Evolutionary conservation across 2,888 invertebrate genomes (phyloP).

Genomic region (Diplolepis rosae): DNA sequence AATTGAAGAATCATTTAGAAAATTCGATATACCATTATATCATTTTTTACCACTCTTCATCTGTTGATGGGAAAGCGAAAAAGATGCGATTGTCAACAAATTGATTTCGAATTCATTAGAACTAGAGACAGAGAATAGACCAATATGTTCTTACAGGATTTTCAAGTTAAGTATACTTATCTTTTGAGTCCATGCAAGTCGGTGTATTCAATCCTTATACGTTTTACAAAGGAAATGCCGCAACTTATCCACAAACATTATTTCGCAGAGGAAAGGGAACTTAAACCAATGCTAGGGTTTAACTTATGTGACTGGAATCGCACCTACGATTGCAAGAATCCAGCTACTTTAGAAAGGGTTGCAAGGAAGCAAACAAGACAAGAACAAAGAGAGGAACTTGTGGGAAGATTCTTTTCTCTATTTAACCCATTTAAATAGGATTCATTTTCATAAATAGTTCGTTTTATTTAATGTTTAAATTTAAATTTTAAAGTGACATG

Average conservation of each 20-base stretch:
- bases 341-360: background rate
- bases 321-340: background rate
- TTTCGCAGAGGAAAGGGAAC: background rate
- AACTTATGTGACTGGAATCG: background rate
- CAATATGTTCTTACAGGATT: no score
- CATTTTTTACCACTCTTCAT: no score
- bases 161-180: no score
- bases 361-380: background rate
- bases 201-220: no score
- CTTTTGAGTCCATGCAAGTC: no score
- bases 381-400: background rate
- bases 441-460: background rate
- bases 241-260: background rate
- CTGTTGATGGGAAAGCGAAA: no score
- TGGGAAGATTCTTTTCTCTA: background rate
- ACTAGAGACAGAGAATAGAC: no score
- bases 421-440: background rate
- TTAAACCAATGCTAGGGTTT: background rate
- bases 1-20: no score
- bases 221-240: background rate
- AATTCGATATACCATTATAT: no score
- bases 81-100: no score
- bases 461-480: background rate
- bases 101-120: no score
- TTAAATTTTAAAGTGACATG: no score